Percentiles rank a stretch among this genome's conserved stretches.
Conservation (phyloP, 2,888 invertebrate species). For the Seladonia tumulorum region DNA sequence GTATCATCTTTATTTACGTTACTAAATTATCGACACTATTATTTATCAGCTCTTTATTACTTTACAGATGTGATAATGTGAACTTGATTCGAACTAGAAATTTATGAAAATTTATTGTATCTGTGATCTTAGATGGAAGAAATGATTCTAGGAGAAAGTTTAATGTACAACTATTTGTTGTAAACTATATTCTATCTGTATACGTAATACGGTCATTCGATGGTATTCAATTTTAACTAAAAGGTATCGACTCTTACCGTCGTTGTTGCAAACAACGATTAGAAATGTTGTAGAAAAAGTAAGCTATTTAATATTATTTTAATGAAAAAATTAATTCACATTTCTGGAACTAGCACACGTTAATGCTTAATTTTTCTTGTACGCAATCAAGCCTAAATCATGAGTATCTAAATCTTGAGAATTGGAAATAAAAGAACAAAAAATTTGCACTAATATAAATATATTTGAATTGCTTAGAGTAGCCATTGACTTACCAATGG, state of each 20-base stretch:
- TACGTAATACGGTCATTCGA: constrained; percentile 16
- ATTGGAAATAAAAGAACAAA: too few relatives aligned
- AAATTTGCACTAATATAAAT: not conserved
- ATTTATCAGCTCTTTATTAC: not conserved
- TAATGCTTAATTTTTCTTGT: too few relatives aligned
- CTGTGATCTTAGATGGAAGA: constrained; percentile 12
- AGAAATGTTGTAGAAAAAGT: too few relatives aligned
- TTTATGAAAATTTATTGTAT: not conserved
- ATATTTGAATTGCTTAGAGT: not conserved
- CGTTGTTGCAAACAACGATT: too few relatives aligned
- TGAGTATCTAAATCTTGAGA: too few relatives aligned
- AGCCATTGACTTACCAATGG: not conserved
- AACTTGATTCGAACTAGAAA: not conserved
- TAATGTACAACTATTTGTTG: constrained; percentile 7
- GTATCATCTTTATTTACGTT: not conserved
- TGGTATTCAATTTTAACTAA: too few relatives aligned
- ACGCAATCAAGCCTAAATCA: too few relatives aligned
- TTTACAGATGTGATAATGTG: not conserved
- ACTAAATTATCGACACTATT: too few relatives aligned
- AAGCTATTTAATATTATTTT: too few relatives aligned
- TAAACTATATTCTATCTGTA: not conserved
- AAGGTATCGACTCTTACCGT: too few relatives aligned
- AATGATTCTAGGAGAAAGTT: constrained; percentile 8
- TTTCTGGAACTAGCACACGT: too few relatives aligned
- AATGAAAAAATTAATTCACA: too few relatives aligned